phyloP scores from a whole-genome alignment of 2,797 vertebrate genomes.

The Picus viridis region DNA sequence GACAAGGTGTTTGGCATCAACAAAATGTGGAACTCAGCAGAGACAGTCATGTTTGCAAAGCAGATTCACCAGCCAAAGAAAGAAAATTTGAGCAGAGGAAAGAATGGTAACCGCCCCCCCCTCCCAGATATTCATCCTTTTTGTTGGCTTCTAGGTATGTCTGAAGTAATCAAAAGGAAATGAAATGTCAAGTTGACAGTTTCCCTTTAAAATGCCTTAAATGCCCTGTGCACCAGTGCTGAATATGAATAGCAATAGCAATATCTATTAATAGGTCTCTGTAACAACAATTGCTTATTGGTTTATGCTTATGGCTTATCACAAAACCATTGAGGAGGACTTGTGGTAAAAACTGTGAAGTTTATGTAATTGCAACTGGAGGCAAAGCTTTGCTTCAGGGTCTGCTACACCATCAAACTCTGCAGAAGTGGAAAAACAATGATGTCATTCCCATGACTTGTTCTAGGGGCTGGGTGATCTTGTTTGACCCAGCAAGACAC shows the following conservation, averaged over 20 bases:
- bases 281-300: background rate
- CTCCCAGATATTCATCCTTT: background rate
- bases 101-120: background rate
- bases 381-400: constrained; percentile 20
- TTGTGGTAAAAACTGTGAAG: constrained; percentile 22
- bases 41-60: background rate
- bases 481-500: background rate
- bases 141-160: background rate
- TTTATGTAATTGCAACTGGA: constrained; percentile 28
- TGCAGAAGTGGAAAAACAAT: background rate
- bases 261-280: constrained; percentile 52
- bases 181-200: background rate
- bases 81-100: background rate
- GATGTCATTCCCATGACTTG: background rate
- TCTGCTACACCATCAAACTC: constrained; percentile 1
- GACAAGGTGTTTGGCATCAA: background rate
- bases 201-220: constrained; percentile 9
- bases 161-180: background rate
- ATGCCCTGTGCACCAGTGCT: background rate
- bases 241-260: background rate
- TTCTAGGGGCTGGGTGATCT: background rate
- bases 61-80: background rate
- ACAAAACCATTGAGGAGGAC: constrained; percentile 13
- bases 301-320: constrained; percentile 46
- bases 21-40: background rate